Percentiles rank a stretch among this genome's conserved stretches.
Evolutionary conservation across 2,113 vertebrate species (phyloP).

Genomic region (Gadus macrocephalus): DNA sequence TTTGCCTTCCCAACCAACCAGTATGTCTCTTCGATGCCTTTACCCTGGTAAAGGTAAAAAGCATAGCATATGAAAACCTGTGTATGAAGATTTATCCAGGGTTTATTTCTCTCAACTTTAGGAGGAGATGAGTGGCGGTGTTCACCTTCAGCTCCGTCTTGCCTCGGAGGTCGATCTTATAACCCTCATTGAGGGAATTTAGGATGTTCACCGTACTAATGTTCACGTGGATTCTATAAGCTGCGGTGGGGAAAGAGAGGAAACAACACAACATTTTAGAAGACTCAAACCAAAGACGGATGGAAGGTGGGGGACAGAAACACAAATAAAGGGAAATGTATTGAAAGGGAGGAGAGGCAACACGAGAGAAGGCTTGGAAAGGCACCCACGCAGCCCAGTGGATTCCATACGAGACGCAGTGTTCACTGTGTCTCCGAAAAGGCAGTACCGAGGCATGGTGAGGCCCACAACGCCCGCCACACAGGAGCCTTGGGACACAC

Average conservation of each 20-base stretch:
- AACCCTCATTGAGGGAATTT: constrained; percentile 79
- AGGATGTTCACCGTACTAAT: constrained; percentile 84
- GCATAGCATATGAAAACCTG: not conserved
- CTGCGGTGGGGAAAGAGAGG: constrained; percentile 53
- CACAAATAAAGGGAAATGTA: not conserved
- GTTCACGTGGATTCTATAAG: constrained; percentile 90
- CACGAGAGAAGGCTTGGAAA: not conserved
- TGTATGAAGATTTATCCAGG: too few relatives aligned
- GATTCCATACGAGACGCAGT: constrained; percentile 90
- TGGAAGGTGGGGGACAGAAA: not conserved
- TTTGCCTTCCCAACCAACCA: constrained; percentile 85
- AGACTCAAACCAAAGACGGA: not conserved
- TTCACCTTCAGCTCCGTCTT: constrained; percentile 88
- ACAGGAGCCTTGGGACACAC: constrained; percentile 75
- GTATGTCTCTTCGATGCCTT: constrained; percentile 89
- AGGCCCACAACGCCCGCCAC: constrained; percentile 86
- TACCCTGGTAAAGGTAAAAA: constrained; percentile 73
- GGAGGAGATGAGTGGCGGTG: too few relatives aligned
- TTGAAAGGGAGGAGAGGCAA: not conserved
- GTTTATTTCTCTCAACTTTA: too few relatives aligned
- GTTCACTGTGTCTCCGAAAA: constrained; percentile 93
- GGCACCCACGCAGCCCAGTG: constrained; percentile 83
- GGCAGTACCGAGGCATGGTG: constrained; percentile 91
- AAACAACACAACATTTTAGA: not conserved
- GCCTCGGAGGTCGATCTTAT: constrained; percentile 82